Percentiles rank a stretch among this genome's conserved stretches.
Conservation (phyloP, 2,113 vertebrate genomes). For the Coregonus clupeaformis region DNA sequence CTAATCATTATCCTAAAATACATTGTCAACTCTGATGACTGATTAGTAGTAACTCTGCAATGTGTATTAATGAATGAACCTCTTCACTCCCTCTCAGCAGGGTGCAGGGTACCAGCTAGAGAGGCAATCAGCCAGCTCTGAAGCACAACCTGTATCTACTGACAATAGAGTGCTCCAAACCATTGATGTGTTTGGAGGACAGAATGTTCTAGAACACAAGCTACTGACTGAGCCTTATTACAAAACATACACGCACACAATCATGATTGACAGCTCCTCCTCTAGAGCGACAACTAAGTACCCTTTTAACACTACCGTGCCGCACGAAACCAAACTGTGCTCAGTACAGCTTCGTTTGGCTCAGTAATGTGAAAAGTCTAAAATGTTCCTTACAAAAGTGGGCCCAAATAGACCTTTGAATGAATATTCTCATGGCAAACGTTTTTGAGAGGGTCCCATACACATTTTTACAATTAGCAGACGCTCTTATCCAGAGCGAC, state of each 20-base stretch:
- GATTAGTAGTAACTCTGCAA: conserved; percentile 16
- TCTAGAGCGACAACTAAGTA: too few relatives aligned
- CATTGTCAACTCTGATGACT: conserved; percentile 18
- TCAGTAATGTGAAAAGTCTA: too few relatives aligned
- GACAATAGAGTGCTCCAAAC: neutral
- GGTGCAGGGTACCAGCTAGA: neutral
- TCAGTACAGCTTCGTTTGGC: too few relatives aligned
- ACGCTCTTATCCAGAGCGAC: too few relatives aligned
- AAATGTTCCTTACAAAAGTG: too few relatives aligned
- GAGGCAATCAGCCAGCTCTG: conserved; percentile 31
- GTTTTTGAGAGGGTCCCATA: neutral
- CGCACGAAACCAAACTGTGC: too few relatives aligned
- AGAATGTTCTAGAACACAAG: neutral
- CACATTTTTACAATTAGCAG: too few relatives aligned
- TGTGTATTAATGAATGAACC: neutral
- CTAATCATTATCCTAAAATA: neutral
- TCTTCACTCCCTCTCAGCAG: conserved; percentile 24
- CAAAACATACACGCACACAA: too few relatives aligned
- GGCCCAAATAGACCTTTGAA: too few relatives aligned
- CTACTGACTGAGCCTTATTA: neutral
- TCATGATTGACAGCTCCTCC: too few relatives aligned
- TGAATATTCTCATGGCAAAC: neutral
- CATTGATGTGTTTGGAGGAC: neutral
- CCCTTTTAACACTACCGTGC: too few relatives aligned
- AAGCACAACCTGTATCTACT: conserved; percentile 12